These are phyloP conservation scores for Listronotus bonariensis DNA, from an alignment of 1,140 invertebrate genomes.

Conservation along the genomic window DNA sequence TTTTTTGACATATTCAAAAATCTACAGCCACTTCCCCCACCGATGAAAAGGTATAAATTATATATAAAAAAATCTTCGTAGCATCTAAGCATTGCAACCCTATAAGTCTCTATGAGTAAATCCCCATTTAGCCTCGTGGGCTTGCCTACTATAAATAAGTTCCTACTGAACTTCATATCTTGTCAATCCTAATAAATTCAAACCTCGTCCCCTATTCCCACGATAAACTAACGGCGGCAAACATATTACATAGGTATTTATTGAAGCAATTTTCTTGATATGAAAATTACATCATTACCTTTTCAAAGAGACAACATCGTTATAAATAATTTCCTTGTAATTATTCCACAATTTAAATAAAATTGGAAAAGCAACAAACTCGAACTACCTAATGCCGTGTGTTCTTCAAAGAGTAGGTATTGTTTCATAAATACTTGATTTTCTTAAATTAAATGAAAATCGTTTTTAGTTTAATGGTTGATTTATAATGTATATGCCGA, in stretches of 20 bases:
- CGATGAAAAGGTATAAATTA: too few species aligned
- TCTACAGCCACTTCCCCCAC: too few species aligned
- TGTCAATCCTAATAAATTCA: conserved; percentile 5
- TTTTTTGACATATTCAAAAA: too few species aligned
- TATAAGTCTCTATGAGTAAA: too few species aligned
- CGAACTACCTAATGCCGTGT: conserved; percentile 5
- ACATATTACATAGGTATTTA: conserved; percentile 15
- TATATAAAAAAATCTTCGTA: too few species aligned
- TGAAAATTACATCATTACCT: conserved; percentile 23
- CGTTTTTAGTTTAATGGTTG: conserved; percentile 1
- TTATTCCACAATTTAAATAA: conserved; percentile 20
- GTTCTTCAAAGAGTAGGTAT: conserved; percentile 11
- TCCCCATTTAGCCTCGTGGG: too few species aligned
- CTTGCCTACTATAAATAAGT: too few species aligned
- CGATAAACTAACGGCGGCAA: conserved; percentile 6
- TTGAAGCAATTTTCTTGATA: conserved; percentile 27
- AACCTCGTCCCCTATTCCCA: not conserved
- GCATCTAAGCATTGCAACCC: too few species aligned
- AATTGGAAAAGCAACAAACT: conserved; percentile 13
- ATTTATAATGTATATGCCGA: conserved; percentile 1
- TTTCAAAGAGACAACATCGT: conserved; percentile 31
- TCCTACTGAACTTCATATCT: not conserved
- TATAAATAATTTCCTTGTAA: conserved; percentile 26
- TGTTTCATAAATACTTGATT: conserved; percentile 18
- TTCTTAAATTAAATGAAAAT: conserved; percentile 11